Evolutionary conservation across 2,888 invertebrate species (phyloP), one percentile per base, ranked within the genome.

Genomic region (Idaea straminata): DNA sequence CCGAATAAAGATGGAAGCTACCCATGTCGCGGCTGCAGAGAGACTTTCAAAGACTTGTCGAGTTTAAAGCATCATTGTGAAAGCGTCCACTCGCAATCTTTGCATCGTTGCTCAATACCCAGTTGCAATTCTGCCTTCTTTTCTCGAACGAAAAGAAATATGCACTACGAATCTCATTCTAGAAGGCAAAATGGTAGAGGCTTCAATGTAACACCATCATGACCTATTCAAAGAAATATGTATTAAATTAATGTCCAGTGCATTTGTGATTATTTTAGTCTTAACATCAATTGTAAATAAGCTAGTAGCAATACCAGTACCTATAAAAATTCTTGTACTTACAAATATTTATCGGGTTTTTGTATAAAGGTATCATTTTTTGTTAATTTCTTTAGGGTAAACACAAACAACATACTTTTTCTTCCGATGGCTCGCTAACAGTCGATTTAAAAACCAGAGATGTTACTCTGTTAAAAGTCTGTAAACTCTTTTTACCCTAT

Each of bases 81-180:
- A 84, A 93, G 91, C 70, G 88, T 94, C 62, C 96, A 96, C 81
- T 83, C 92, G 47, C 93, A 94, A 66, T 95, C 96, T 66, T 94
- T 96, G 88, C 95, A 95, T 77, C 94, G 95, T 70, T 97, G 97
- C 88, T 95, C 95, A n/a, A 93, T 96, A 62, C 94, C 94, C 66
- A 96, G 96, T 15, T 97, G 97, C 86, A 95, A 95, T 62, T 95
- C 96, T 76, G 95, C 96, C 62, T 97, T 97, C 87, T 95, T 96
- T 69, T 96, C 97, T 13, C 94, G 96, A 74, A 96, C 96, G 71
- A 95, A 96, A 73, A 94, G 97, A 69, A 97, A 96, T 82, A 93
- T 95, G 62, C 97, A 97, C 86, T 95, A 95, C 68, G 96, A 96
- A 77, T 95, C 95, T 74, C 95, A 95, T 71, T 82, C 87, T 5